These are phyloP conservation scores for Malurus elegans DNA, from an alignment of 2,113 vertebrate species.

Conservation along the genomic window DNA sequence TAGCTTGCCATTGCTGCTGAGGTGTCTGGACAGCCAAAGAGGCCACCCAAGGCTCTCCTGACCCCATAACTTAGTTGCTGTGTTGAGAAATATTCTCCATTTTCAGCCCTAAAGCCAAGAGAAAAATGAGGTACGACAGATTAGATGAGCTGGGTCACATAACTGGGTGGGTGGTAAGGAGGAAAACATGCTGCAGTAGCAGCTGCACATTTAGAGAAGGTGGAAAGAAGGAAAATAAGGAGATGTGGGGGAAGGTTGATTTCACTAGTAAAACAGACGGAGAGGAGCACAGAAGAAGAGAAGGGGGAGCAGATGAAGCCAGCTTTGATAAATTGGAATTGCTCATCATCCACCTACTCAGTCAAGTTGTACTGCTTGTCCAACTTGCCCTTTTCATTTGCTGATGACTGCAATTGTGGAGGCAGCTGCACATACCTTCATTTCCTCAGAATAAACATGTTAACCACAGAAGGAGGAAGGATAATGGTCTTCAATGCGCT, in stretches of 20 bases:
- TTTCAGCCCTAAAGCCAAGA: background rate
- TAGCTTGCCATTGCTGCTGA: background rate
- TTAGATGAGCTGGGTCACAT: background rate
- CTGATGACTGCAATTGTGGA: background rate
- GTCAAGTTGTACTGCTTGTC: background rate
- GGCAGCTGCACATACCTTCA: background rate
- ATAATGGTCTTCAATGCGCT: background rate
- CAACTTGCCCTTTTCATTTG: background rate
- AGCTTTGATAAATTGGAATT: background rate
- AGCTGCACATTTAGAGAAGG: background rate
- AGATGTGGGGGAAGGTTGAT: background rate
- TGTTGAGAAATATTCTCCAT: background rate
- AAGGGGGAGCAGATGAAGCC: background rate
- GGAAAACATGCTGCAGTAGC: background rate
- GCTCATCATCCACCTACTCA: background rate
- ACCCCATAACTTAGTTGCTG: background rate
- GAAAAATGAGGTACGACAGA: background rate
- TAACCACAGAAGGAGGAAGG: background rate
- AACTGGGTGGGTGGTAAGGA: background rate
- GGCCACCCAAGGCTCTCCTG: rapidly evolving
- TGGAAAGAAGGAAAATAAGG: background rate
- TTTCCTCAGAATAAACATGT: background rate
- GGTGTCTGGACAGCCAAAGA: background rate
- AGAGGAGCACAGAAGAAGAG: background rate
- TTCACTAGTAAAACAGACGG: background rate